Evolutionary conservation across 2,888 invertebrate genomes (phyloP), one percentile per base, ranked within the genome.

Genomic region (Volucella bombylans): DNA sequence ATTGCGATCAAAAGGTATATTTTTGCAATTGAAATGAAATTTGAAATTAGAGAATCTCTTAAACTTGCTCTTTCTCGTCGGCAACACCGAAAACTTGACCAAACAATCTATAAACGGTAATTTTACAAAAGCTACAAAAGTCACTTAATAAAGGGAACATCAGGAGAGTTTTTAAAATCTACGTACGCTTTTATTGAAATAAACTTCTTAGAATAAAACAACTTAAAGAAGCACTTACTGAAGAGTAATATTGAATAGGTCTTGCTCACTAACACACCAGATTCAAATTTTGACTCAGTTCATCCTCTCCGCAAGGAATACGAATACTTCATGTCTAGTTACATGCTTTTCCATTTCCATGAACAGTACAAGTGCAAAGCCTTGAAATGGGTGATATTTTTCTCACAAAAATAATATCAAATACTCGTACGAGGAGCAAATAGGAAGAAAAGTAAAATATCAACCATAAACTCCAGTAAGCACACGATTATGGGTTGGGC

Each of bases 281-380:
- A 2, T 23, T 23, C 18, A 23, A 23, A 23, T 23, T 2, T 23
- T 23, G 18, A 23, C 2, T 23, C 18, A 23, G 18, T 23, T 23
- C 18, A 23, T 23, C 18, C 3, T 23, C 2, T 23, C 2, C 18
- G 18, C 14, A 10, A 55, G 6, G 39, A 43, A 15, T 15, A 45
- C 49, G 39, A 43, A 15, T 15, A 45, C 49, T 49, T 14, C 15
- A 9, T 14, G 41, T 38, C 23, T 45, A 45, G 45, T 2, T 61
- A 62, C 18, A 23, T 3, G 18, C 18, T 23, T 23, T 23, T 23
- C 18, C 64, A 49, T 64, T 64, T 64, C 64, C 49, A 14, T 64
- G 49, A 18, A 50, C 50, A 49, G 11, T 6, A 49, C 31, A 45
- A 47, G 31, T 4, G 18, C 47, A 31, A 45, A 62, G 10, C 43